Evolutionary conservation across 1,140 invertebrate genomes (phyloP).

Genomic region (Zaprionus inermis): DNA sequence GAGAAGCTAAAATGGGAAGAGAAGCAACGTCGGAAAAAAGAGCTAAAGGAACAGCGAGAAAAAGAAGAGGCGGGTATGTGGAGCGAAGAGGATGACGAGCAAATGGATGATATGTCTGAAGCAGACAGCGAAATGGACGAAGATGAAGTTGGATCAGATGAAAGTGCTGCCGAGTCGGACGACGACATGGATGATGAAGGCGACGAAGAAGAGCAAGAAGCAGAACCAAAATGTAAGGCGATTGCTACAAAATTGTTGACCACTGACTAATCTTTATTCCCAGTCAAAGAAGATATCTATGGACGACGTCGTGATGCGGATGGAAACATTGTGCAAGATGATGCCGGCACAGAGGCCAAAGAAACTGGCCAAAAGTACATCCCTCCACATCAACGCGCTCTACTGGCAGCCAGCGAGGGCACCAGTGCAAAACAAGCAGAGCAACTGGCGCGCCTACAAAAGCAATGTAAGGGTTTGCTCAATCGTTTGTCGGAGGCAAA

Average conservation of each 20-base stretch:
- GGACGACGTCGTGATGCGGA: conserved; percentile 92
- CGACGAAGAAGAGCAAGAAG: conserved; percentile 13
- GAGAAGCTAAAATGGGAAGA: conserved; percentile 84
- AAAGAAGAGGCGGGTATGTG: conserved; percentile 69
- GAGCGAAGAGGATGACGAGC: conserved; percentile 73
- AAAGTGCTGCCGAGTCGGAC: conserved; percentile 30
- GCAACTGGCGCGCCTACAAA: conserved; percentile 88
- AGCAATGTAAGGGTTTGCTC: conserved; percentile 93
- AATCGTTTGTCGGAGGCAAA: conserved; percentile 96
- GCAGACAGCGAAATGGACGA: conserved; percentile 70
- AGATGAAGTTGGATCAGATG: conserved; percentile 57
- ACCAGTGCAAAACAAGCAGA: conserved; percentile 86
- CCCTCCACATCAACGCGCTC: conserved; percentile 90
- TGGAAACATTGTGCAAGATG: conserved; percentile 89
- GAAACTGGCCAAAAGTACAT: conserved; percentile 87
- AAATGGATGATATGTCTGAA: conserved; percentile 48
- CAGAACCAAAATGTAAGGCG: conserved; percentile 27
- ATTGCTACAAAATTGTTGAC: neutral
- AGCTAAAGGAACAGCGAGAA: conserved; percentile 62
- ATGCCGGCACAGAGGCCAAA: conserved; percentile 21
- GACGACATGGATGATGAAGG: conserved; percentile 33
- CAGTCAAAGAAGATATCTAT: conserved; percentile 96
- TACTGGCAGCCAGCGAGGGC: conserved; percentile 74
- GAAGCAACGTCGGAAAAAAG: conserved; percentile 65
- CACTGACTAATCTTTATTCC: neutral